phyloP scores from a whole-genome alignment of 2,888 invertebrate genomes.

The Pyrgus malvae region DNA sequence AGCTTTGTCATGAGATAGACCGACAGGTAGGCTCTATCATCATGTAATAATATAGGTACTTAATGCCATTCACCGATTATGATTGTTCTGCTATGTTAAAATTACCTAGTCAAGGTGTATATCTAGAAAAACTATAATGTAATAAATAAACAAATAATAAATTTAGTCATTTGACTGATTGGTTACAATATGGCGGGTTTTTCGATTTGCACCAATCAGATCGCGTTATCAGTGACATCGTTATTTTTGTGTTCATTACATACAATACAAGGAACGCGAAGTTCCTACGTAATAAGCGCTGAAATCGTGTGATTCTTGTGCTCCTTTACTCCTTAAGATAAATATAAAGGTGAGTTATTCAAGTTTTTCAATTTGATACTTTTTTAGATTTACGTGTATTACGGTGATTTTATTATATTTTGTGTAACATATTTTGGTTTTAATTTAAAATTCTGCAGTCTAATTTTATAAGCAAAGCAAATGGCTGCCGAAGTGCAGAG shows the following conservation, averaged over 20 bases:
- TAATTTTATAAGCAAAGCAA: conserved; percentile 81
- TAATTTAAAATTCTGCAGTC: conserved; percentile 71
- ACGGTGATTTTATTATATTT: background rate
- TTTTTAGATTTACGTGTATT: conserved; percentile 30
- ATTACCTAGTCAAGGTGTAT: no score
- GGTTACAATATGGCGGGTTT: conserved; percentile 64
- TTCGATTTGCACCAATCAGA: conserved; percentile 71
- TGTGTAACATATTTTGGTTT: conserved; percentile 32
- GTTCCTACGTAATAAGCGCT: conserved; percentile 81
- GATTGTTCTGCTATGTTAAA: no score
- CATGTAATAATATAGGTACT: no score
- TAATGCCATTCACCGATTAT: no score
- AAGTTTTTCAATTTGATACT: conserved; percentile 13
- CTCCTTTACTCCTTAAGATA: conserved; percentile 56
- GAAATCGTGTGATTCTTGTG: conserved; percentile 70
- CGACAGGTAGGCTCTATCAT: no score
- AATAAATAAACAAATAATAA: conserved; percentile 79
- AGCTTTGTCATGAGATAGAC: no score
- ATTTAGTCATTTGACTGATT: conserved; percentile 61
- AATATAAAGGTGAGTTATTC: conserved; percentile 69
- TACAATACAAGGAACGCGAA: conserved; percentile 66
- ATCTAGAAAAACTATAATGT: conserved; percentile 11
- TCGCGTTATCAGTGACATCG: conserved; percentile 57
- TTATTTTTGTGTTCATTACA: conserved; percentile 65
- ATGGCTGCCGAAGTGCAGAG: conserved; percentile 79